Evolutionary conservation across 1,140 invertebrate genomes (phyloP), one percentile per base, ranked within the genome.

Genomic region (Drosophila miranda): DNA sequence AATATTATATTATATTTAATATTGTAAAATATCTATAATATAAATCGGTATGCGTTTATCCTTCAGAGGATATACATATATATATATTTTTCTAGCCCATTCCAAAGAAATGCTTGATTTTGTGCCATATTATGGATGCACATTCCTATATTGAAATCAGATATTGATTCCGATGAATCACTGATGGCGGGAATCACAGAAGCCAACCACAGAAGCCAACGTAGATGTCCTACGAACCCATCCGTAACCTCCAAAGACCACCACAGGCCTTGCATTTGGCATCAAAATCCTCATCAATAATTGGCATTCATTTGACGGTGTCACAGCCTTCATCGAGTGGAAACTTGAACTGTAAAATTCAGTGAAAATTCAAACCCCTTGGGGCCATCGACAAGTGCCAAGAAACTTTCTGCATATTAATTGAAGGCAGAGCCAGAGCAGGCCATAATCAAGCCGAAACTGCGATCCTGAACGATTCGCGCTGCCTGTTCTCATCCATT

Each of bases 321-420:
- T 68, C 51, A 55, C 26, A 68, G 55, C 3, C 43, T 21, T 42
- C 61, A 55, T 46, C 61, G 9, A 16, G 5, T 41, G 38, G 16
- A 44, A 55, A 68, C 62, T 49, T 69, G 50, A 68, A 68, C 68
- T 16, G 16, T 16, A 42, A 48, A 14, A 68, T 68, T 56, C 28
- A 21, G 6, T 56, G 8, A 69, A 68, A 49, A 69, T 69, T 68
- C 16, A 68, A 56, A 42, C 30, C 49, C 16, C 26, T 9, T 53
- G 26, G 6, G 28, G 7, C 45, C 63, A 59, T 50, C 44, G 63
- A 30, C 61, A 49, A 60, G 38, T 61, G 57, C 30, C 57, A 48
- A 34, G 2, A 67, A 68, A 69, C 43, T 69, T 69, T 68, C 26
- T 26, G 66, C 63, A 69, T 62, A 28, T 68, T 68, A 68, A 68